Evolutionary conservation across 2,888 invertebrate genomes (phyloP).

Genomic region (Syrphus vitripennis): DNA sequence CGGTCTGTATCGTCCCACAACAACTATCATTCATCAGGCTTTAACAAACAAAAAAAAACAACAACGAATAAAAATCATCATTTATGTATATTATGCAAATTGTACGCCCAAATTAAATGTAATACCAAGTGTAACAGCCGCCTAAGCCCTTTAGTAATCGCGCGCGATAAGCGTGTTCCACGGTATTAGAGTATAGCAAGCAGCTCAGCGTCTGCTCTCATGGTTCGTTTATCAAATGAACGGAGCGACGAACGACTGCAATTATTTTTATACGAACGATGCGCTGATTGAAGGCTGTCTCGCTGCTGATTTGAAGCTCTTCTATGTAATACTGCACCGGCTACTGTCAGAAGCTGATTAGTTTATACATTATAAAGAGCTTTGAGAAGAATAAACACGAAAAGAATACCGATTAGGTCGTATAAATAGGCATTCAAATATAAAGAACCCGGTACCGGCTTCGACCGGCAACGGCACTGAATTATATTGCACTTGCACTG

Average conservation of each 20-base stretch:
- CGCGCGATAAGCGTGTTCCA: conserved; percentile 52
- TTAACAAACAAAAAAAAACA: background rate
- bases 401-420: conserved; percentile 52
- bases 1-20: conserved; percentile 17
- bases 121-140: conserved; percentile 50
- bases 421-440: conserved; percentile 20
- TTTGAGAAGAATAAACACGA: conserved; percentile 44
- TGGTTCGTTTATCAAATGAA: background rate
- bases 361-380: conserved; percentile 35
- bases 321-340: conserved; percentile 15
- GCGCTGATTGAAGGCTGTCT: conserved; percentile 45
- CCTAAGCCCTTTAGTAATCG: conserved; percentile 44
- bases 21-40: background rate
- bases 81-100: no score
- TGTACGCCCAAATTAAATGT: conserved; percentile 53
- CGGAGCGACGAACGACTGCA: background rate
- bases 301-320: conserved; percentile 33
- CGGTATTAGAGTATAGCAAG: background rate
- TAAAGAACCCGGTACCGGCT: background rate
- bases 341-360: conserved; percentile 6
- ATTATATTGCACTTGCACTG: background rate
- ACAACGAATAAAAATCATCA: background rate
- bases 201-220: background rate
- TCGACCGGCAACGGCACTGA: no score
- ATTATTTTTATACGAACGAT: background rate